Evolutionary conservation across 2,888 invertebrate species (phyloP).

Genomic region (Drosophila siamana): DNA sequence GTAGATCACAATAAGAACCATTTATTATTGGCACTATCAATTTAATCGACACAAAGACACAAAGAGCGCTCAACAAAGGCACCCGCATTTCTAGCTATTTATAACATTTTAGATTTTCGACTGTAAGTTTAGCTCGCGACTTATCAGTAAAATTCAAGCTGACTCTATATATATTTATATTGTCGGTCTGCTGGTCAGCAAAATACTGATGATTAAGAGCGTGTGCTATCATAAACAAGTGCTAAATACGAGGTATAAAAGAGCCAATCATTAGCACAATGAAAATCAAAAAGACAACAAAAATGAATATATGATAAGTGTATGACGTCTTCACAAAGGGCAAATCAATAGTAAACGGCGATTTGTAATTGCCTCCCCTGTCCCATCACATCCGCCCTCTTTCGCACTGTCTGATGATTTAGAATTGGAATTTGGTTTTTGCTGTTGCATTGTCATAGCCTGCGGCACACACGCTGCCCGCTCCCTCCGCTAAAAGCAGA

Average conservation of each 20-base stretch:
- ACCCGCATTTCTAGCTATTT: conserved; percentile 10
- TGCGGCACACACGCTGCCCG: conserved; percentile 37
- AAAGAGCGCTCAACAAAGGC: conserved; percentile 14
- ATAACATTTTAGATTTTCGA: conserved; percentile 10
- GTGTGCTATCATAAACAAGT: conserved; percentile 23
- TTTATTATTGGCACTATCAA: conserved; percentile 2
- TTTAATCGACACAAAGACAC: conserved; percentile 5
- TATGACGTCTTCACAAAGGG: conserved; percentile 56
- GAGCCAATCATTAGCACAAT: conserved; percentile 38
- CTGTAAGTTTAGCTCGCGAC: conserved; percentile 10
- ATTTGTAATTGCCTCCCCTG: conserved; percentile 37
- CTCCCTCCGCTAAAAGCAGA: conserved; percentile 10
- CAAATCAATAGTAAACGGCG: conserved; percentile 56
- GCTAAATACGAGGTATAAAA: conserved; percentile 13
- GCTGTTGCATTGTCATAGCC: conserved; percentile 37
- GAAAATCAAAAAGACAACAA: neutral
- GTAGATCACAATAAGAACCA: conserved; percentile 51
- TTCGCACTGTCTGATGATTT: conserved; percentile 5
- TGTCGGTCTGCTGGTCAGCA: no score
- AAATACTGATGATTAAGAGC: neutral
- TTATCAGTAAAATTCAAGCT: conserved; percentile 37
- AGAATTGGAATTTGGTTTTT: conserved; percentile 15
- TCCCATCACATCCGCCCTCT: neutral
- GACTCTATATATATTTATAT: neutral
- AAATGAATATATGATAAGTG: conserved; percentile 23